Evolutionary conservation across 2,797 vertebrate genomes (phyloP), one percentile per base, ranked within the genome.

Genomic region (Eurystomus glaucurus): DNA sequence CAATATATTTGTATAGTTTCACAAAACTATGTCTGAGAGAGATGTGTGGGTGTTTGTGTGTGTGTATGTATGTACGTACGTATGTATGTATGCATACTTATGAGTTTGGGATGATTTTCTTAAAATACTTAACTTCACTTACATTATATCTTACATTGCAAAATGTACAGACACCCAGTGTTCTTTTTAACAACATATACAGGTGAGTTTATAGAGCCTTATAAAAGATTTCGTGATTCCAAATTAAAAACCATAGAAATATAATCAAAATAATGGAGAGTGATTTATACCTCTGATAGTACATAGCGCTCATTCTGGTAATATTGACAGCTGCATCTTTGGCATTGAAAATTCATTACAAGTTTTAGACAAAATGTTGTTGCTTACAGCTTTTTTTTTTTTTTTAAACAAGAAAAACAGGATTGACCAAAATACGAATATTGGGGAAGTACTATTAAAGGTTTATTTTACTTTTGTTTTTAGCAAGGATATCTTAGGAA

Each of bases 261-360:
- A 98, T 97, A 98, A 98, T 80, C 92, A 97, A 98, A 98, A 98
- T 69, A 96, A 98, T 97, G 97, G 96, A 97, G 93, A 97, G 94
- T 98, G 98, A 97, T 93, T 96, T 96, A 93, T 97, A 97, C 95
- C 91, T 98, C 97, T 96, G 97, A 97, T 97, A 98, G 98, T 97
- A 98, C 95, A 96, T 98, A 97, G 97, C 96, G 97, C 95, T 98
- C 97, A 75, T 91, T 97, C 94, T 96, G 97, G 97, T 97, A 95
- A 98, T 93, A 97, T 75, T 60, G 91, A 98, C 97, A 98, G 98
- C 98, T 98, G 97, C 95, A 98, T 98, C 98, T 98, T 98, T 98
- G 98, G 98, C 98, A 98, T 98, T 98, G 98, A 98, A 98, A 98
- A 98, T 98, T 98, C 97, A 95, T 97, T 97, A 98, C 84, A 94